Conservation (phyloP, 2,888 invertebrate species). For the Andrena marginata region DNA sequence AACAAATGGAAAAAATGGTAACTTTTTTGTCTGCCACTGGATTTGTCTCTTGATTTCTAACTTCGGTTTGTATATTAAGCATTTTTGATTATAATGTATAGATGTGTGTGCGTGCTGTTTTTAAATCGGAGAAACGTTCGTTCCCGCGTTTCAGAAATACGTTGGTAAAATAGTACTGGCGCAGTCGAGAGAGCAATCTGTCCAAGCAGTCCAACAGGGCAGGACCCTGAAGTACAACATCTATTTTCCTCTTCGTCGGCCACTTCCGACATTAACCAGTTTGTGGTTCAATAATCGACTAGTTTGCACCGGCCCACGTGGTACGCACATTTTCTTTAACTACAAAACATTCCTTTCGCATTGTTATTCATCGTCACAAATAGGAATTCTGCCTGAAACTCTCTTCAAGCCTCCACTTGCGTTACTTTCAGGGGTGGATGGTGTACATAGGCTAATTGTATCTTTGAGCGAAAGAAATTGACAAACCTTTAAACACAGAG, state of each 20-base stretch:
- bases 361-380: background rate
- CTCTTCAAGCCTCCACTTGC: too few species aligned
- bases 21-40: too few species aligned
- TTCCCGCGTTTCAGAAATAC: constrained; percentile 73
- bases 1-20: too few species aligned
- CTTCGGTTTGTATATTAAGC: too few species aligned
- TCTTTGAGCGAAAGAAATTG: too few species aligned
- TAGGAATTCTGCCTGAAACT: background rate
- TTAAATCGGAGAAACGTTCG: background rate
- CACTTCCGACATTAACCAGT: constrained; percentile 76
- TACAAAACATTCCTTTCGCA: background rate
- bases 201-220: constrained; percentile 72
- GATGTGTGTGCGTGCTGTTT: background rate
- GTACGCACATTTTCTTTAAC: constrained; percentile 63
- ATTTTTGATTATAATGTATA: too few species aligned
- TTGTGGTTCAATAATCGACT: constrained; percentile 75
- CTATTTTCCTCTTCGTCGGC: constrained; percentile 78
- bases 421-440: too few species aligned
- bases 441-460: too few species aligned
- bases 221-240: constrained; percentile 77
- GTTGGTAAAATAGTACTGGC: constrained; percentile 79
- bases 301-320: constrained; percentile 76
- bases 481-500: too few species aligned
- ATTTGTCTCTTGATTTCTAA: too few species aligned
- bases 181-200: constrained; percentile 73